Conservation (phyloP, 2,113 vertebrate genomes). For the Azemiops feae region DNA sequence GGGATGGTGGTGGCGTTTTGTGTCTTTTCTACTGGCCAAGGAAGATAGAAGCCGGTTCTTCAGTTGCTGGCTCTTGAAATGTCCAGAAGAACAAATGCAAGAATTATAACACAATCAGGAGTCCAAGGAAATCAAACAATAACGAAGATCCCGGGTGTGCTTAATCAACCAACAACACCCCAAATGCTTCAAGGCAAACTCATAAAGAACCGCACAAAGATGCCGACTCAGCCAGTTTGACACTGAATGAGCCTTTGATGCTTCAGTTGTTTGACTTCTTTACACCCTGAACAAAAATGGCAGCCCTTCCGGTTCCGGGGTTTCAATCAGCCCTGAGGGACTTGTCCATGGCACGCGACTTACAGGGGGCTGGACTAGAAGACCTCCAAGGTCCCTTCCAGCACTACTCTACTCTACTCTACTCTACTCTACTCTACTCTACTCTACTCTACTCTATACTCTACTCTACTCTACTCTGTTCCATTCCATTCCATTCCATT, state of each 20-base stretch:
- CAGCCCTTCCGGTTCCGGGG: neutral
- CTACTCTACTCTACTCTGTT: too few relatives aligned
- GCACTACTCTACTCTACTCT: too few relatives aligned
- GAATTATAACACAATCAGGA: neutral
- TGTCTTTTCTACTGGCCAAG: neutral
- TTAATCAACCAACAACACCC: neutral
- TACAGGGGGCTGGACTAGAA: too few relatives aligned
- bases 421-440: too few relatives aligned
- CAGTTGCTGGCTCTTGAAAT: neutral
- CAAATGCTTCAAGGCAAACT: neutral
- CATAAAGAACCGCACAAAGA: neutral
- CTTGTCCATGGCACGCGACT: neutral
- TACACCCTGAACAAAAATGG: neutral
- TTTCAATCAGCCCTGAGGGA: neutral
- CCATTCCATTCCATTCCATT: too few relatives aligned
- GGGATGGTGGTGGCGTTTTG: too few relatives aligned
- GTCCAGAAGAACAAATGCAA: neutral
- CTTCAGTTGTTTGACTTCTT: neutral
- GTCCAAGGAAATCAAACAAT: neutral
- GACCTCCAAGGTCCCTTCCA: too few relatives aligned
- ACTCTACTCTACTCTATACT: too few relatives aligned
- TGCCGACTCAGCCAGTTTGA: neutral
- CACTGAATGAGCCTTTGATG: neutral
- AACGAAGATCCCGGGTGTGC: neutral
- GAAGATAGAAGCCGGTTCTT: neutral